Evolutionary conservation across 2,888 invertebrate genomes (phyloP).

Genomic region (Empis stercorea): DNA sequence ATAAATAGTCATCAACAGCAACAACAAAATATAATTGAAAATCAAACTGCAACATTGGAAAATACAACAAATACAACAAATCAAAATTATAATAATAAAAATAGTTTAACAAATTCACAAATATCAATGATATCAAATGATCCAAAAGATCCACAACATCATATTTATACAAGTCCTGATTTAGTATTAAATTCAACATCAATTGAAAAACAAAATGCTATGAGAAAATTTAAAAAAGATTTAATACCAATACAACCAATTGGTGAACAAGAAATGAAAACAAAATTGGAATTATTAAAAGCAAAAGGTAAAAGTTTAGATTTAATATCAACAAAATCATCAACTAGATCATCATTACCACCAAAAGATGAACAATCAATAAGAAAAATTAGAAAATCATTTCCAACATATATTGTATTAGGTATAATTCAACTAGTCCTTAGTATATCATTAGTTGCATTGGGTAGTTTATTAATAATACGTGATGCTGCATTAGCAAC

Average conservation of each 20-base stretch:
- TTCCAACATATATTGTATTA: conserved; percentile 28
- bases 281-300: not conserved
- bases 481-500: conserved; percentile 30
- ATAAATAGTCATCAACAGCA: not conserved
- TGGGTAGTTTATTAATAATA: conserved; percentile 31
- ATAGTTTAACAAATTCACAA: conserved; percentile 31
- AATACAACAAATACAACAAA: conserved; percentile 28
- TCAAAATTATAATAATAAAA: conserved; percentile 17
- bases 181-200: conserved; percentile 13
- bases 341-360: conserved; percentile 34
- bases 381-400: conserved; percentile 9
- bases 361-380: conserved; percentile 12
- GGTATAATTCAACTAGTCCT: conserved; percentile 31
- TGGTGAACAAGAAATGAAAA: not conserved
- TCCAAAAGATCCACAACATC: conserved; percentile 28
- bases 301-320: not conserved
- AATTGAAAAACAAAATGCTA: conserved; percentile 1
- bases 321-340: not conserved
- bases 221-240: not conserved
- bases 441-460: conserved; percentile 29
- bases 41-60: conserved; percentile 23
- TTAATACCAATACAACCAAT: not conserved
- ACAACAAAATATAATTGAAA: conserved; percentile 5
- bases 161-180: conserved; percentile 35
- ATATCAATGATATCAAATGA: conserved; percentile 25